A percentile compares a stretch with the other conserved stretches of the same genome.
Evolutionary conservation across 2,113 vertebrate species (phyloP).

Genomic region (Hippocampus mohnikei): DNA sequence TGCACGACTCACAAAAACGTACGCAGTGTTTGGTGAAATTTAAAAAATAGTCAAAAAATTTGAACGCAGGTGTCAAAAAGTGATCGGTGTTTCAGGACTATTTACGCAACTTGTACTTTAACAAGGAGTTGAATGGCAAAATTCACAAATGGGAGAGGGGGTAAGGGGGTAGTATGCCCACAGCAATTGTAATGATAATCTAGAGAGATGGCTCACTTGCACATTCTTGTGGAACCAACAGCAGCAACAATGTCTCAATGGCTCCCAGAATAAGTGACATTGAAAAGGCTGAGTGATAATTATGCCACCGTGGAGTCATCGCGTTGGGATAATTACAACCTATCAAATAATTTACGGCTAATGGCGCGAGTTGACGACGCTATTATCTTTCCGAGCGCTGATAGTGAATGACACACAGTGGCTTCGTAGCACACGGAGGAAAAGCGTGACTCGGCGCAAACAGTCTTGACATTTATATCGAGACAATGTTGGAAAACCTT

Average conservation of each 20-base stretch:
- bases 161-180: background rate
- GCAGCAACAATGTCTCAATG: background rate
- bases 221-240: background rate
- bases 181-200: background rate
- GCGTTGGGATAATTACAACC: background rate
- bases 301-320: background rate
- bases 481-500: background rate
- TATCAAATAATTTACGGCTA: background rate
- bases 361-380: background rate
- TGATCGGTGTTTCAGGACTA: too few relatives aligned
- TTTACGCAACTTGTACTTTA: too few relatives aligned
- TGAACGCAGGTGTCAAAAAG: too few relatives aligned
- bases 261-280: background rate
- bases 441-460: background rate
- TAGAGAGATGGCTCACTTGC: background rate
- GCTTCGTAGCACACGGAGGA: background rate
- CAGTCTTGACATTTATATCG: background rate
- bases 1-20: background rate
- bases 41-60: too few relatives aligned
- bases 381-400: background rate
- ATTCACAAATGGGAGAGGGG: too few relatives aligned
- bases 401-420: background rate
- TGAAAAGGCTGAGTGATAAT: conserved; percentile 3
- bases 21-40: too few relatives aligned
- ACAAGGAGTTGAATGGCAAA: too few relatives aligned